Percentiles rank a stretch among this genome's conserved stretches.
Evolutionary conservation across 2,797 vertebrate species (phyloP).

Genomic region (Tiaroga cobitis): DNA sequence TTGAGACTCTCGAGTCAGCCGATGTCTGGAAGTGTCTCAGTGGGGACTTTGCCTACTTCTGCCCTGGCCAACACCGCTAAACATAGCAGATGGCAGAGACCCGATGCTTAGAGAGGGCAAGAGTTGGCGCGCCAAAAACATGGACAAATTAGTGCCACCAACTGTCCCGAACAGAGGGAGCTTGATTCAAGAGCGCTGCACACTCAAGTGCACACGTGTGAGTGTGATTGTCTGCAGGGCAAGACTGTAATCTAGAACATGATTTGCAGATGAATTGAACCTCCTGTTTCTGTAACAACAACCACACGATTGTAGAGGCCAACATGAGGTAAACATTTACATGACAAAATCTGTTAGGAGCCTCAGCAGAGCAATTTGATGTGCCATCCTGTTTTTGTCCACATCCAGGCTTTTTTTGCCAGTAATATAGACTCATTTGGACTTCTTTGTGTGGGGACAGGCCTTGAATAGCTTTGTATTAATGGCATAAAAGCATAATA

Average conservation of each 20-base stretch:
- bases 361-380: neutral
- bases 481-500: neutral
- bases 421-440: neutral
- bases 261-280: slow-evolving; percentile 44
- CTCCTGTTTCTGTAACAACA: slow-evolving; percentile 13
- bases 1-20: slow-evolving; percentile 43
- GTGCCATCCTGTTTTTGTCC: neutral
- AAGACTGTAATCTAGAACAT: slow-evolving; percentile 34
- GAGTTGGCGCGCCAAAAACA: slow-evolving; percentile 53
- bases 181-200: slow-evolving; percentile 34
- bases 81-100: slow-evolving; percentile 71
- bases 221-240: slow-evolving; percentile 14
- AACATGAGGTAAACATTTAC: neutral
- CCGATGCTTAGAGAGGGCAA: slow-evolving; percentile 48
- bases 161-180: slow-evolving; percentile 55
- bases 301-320: slow-evolving; percentile 5
- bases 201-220: slow-evolving; percentile 15
- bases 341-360: neutral
- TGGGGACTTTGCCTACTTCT: slow-evolving; percentile 41
- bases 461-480: neutral
- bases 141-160: slow-evolving; percentile 60
- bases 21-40: slow-evolving; percentile 30
- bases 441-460: neutral
- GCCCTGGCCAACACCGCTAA: slow-evolving; percentile 42
- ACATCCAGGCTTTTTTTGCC: neutral